A percentile compares a stretch with the other conserved stretches of the same genome.
Evolutionary conservation across 2,888 invertebrate genomes (phyloP).

Genomic region (Eupithecia subumbrata): DNA sequence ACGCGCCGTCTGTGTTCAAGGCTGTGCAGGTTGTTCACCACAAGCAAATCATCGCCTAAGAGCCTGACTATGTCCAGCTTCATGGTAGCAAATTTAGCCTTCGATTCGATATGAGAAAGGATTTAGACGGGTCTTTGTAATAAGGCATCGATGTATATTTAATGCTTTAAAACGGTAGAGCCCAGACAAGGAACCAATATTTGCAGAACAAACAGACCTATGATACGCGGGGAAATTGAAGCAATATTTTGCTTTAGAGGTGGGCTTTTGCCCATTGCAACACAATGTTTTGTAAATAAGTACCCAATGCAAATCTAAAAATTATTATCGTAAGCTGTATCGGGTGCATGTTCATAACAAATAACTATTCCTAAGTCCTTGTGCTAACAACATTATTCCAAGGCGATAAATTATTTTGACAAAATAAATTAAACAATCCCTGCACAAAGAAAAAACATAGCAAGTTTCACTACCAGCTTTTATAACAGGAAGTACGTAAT

Average conservation of each 20-base stretch:
- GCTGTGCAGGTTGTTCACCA: too few species aligned
- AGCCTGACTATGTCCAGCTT: too few species aligned
- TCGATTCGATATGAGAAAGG: too few species aligned
- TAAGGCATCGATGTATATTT: not conserved
- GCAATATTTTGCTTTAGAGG: not conserved
- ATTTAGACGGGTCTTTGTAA: not conserved
- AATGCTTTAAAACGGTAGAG: not conserved
- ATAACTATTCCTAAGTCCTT: not conserved
- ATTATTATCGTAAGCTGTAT: not conserved
- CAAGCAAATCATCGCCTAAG: too few species aligned
- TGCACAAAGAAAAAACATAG: not conserved
- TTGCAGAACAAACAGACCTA: not conserved
- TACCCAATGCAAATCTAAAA: not conserved
- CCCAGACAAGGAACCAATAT: not conserved
- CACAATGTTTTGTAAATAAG: not conserved
- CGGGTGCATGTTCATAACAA: not conserved
- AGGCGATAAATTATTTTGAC: too few species aligned
- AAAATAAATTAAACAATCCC: not conserved
- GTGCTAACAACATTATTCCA: too few species aligned
- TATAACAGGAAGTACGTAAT: slow-evolving; percentile 41
- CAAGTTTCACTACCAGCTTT: slow-evolving; percentile 5
- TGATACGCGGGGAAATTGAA: not conserved
- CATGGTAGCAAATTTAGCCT: too few species aligned
- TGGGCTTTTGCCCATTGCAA: not conserved
- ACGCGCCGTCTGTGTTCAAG: too few species aligned